Evolutionary conservation across 2,113 vertebrate species (phyloP), one percentile per base, ranked within the genome.

Genomic region (Trichomycterus rosablanca): DNA sequence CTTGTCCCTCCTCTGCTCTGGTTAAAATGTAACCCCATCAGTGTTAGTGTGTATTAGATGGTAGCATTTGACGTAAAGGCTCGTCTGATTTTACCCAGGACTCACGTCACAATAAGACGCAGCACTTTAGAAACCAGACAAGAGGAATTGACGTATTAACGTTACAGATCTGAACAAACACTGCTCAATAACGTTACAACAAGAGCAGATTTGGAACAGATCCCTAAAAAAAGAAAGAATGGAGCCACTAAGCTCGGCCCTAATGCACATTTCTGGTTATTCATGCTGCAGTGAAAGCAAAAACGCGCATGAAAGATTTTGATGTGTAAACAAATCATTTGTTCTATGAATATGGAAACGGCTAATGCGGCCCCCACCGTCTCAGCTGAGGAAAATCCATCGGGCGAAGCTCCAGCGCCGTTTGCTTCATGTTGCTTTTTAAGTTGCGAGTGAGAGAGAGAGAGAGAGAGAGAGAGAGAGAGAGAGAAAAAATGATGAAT

Each of bases 341-440:
- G 15, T 51, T 45, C 45, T 15, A 56, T 55, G 50, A 71, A 61
- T 61, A 62, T 71, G 58, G 49, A 66, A 57, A 20, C 15, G 2
- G n/a, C 50, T 63, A 61, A 66, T 62, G 35, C 45, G 44, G 34
- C 52, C 40, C 58, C 55, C 23, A n/a, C 59, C 35, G 45, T 55
- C 59, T 26, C 18, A 39, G 45, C 54, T 63, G 45, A 24, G 45
- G 51, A 14, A 11, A 71, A 46, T 44, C 59, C 11, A 40, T 23
- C 52, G 43, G 48, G 58, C 52, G 20, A 44, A 62, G 59, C 51
- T 57, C 61, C 65, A 63, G 66, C 48, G 63, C 59, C 59, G 53
- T 50, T 59, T 58, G 58, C 63, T 58, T 71, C 58, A 52, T 59
- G 59, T 53, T 63, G 59, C 70, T 67, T 54, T 72, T 72, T 63